phyloP scores from a whole-genome alignment of 2,797 vertebrate species.

The Gambusia yucatana region DNA sequence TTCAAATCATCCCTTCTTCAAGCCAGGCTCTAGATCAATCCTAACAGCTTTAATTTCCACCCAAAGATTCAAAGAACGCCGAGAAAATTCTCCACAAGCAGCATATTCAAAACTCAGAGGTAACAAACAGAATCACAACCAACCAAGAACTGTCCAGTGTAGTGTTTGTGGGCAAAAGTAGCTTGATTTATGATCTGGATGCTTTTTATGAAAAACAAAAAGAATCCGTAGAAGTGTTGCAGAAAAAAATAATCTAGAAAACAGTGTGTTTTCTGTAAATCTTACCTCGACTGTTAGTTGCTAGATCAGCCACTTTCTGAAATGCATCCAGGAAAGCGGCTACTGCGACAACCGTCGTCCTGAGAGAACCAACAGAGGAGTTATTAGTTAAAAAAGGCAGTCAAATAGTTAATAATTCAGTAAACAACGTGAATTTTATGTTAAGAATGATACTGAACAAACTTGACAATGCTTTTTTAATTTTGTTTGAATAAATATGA shows the following conservation, averaged over 20 bases:
- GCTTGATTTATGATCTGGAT: not conserved
- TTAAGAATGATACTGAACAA: not conserved
- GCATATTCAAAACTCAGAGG: not conserved
- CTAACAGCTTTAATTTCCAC: not conserved
- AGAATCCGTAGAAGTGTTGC: not conserved
- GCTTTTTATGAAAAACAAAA: not conserved
- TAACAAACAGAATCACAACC: not conserved
- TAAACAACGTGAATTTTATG: not conserved
- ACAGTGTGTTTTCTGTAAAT: not conserved
- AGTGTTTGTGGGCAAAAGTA: not conserved
- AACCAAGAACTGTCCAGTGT: not conserved
- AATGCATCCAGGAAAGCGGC: slow-evolving; percentile 94
- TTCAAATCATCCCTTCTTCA: not conserved
- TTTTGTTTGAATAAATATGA: not conserved
- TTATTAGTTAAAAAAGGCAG: not conserved
- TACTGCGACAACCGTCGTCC: slow-evolving; percentile 90
- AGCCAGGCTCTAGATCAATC: not conserved
- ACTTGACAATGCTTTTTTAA: not conserved
- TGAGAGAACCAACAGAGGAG: slow-evolving; percentile 52
- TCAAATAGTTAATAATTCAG: not conserved
- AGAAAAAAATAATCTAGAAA: not conserved
- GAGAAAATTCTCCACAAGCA: not conserved
- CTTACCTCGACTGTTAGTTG: slow-evolving; percentile 92
- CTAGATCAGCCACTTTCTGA: slow-evolving; percentile 96
- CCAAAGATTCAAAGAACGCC: not conserved